Evolutionary conservation across 2,113 vertebrate genomes (phyloP).

Genomic region (Salminus brasiliensis): DNA sequence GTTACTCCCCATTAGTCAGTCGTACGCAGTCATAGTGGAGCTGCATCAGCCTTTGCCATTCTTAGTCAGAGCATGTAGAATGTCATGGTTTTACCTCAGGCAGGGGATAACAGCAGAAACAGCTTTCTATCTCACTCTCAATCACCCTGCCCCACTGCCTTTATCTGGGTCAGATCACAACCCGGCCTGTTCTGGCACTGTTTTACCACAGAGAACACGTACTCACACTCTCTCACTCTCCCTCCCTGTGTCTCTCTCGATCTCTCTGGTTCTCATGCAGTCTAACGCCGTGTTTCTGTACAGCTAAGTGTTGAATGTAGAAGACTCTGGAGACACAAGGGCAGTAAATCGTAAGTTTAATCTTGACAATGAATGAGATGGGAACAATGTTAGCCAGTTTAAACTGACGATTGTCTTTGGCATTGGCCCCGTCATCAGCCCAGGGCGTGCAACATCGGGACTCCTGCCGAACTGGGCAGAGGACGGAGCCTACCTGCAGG

Average conservation of each 20-base stretch:
- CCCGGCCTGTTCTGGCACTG: slow-evolving; percentile 7
- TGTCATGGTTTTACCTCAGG: slow-evolving; percentile 21
- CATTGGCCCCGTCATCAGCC: no score
- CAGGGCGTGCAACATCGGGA: no score
- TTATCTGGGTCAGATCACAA: slow-evolving; percentile 51
- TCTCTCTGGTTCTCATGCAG: neutral
- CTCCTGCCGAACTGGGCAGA: no score
- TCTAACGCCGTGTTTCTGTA: no score
- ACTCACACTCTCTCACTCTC: neutral
- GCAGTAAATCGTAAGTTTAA: no score
- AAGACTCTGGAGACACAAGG: no score
- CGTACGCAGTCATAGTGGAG: neutral
- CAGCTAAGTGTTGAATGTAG: no score
- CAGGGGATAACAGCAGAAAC: slow-evolving; percentile 29
- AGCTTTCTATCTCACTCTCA: slow-evolving; percentile 24
- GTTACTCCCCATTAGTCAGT: slow-evolving; percentile 2
- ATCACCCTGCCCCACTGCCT: neutral
- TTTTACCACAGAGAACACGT: slow-evolving; percentile 10
- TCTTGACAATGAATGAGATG: no score
- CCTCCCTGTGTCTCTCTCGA: neutral
- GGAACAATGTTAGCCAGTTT: no score
- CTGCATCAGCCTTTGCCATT: slow-evolving; percentile 8
- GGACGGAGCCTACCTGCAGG: no score
- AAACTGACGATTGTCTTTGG: no score
- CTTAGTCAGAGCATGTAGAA: slow-evolving; percentile 14